These are phyloP conservation scores for Cherax destructor DNA, from an alignment of 1,140 invertebrate genomes.

Conservation along the genomic window DNA sequence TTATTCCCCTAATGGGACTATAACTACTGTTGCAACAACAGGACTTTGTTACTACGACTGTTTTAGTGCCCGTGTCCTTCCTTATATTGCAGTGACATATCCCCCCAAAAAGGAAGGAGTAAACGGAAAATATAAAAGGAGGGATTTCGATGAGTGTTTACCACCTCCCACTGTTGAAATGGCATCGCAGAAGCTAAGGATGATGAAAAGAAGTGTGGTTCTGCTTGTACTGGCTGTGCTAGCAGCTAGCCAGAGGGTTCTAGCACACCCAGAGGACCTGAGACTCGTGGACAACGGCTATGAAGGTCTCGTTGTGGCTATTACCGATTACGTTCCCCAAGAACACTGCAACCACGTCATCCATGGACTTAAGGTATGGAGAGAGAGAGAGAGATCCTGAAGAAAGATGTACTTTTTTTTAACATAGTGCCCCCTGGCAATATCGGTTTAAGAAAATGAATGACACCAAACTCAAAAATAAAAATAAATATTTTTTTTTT, in stretches of 20 bases:
- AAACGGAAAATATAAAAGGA: not conserved
- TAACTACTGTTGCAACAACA: too few species aligned
- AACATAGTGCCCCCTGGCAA: too few species aligned
- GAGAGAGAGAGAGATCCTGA: not conserved
- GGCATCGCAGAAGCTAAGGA: not conserved
- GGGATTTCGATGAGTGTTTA: slow-evolving; percentile 6
- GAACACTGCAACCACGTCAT: slow-evolving; percentile 71
- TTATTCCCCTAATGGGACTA: not conserved
- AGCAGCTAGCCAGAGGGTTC: not conserved
- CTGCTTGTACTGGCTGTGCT: not conserved
- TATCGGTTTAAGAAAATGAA: too few species aligned
- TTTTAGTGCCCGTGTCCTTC: not conserved
- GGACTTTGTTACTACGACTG: not conserved
- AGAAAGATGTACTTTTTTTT: too few species aligned
- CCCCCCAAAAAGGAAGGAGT: not conserved
- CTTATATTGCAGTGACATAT: not conserved
- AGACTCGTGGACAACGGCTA: slow-evolving; percentile 67
- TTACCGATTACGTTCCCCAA: slow-evolving; percentile 61
- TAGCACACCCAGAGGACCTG: slow-evolving; percentile 29
- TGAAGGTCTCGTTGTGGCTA: slow-evolving; percentile 63
- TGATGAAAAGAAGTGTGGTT: slow-evolving; percentile 1
- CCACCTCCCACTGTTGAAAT: not conserved
- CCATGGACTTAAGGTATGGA: slow-evolving; percentile 64
- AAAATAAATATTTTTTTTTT: too few species aligned
- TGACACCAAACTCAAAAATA: too few species aligned